These are phyloP conservation scores for Amiota minor DNA, from an alignment of 2,888 invertebrate species.

Conservation along the genomic window DNA sequence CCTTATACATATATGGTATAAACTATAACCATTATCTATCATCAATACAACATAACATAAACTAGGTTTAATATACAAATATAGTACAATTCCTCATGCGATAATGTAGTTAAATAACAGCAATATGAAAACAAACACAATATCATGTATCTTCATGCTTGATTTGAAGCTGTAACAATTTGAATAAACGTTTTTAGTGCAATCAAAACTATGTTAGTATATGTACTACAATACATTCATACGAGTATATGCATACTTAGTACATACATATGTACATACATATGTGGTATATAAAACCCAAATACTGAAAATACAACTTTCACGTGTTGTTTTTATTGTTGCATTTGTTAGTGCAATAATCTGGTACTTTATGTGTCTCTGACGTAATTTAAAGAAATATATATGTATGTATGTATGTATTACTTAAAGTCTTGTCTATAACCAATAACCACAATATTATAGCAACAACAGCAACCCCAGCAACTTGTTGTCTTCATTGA, in stretches of 20 bases:
- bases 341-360: constrained; percentile 48
- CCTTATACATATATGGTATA: background rate
- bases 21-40: background rate
- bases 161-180: constrained; percentile 41
- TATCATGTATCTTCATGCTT: no score
- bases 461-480: constrained; percentile 24
- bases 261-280: background rate
- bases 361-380: constrained; percentile 47
- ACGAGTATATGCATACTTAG: no score
- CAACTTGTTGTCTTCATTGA: constrained; percentile 45
- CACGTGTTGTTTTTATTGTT: constrained; percentile 45
- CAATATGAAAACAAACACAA: background rate
- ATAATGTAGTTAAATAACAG: constrained; percentile 7
- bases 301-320: constrained; percentile 53
- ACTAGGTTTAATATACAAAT: constrained; percentile 32
- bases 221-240: no score
- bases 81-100: constrained; percentile 43
- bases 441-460: constrained; percentile 26
- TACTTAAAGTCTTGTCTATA: constrained; percentile 1
- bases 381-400: constrained; percentile 48
- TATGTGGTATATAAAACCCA: constrained; percentile 40
- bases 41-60: constrained; percentile 12
- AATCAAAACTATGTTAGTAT: background rate
- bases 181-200: constrained; percentile 35
- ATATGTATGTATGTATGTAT: constrained; percentile 43